Conservation (phyloP, 2,888 invertebrate genomes). For the Ypsolopha sequella region DNA sequence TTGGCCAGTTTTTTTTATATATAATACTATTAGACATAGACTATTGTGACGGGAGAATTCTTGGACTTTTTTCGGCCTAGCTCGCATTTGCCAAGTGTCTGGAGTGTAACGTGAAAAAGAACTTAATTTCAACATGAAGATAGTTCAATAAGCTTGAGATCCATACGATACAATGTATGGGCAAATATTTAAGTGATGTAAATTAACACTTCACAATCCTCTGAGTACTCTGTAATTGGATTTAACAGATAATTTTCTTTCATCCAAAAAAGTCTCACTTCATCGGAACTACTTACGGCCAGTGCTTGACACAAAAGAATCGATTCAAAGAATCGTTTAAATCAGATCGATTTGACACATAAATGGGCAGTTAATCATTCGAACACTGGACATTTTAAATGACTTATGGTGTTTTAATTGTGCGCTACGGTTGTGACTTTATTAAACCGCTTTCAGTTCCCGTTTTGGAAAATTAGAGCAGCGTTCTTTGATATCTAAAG, state of each 20-base stretch:
- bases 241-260: not conserved
- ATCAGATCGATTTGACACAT: constrained; percentile 3
- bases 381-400: not conserved
- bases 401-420: not conserved
- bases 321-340: constrained; percentile 2
- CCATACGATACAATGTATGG: too few relatives aligned
- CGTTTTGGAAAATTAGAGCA: not conserved
- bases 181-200: too few relatives aligned
- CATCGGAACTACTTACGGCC: not conserved
- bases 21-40: too few relatives aligned
- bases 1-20: too few relatives aligned
- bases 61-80: too few relatives aligned
- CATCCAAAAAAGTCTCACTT: not conserved
- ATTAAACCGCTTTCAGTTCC: not conserved
- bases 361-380: constrained; percentile 2
- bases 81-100: too few relatives aligned
- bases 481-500: too few relatives aligned
- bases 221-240: not conserved
- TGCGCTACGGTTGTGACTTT: not conserved
- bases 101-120: too few relatives aligned
- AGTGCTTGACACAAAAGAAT: constrained; percentile 1
- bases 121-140: too few relatives aligned
- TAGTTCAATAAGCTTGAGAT: too few relatives aligned
- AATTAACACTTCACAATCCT: too few relatives aligned
- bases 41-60: too few relatives aligned